Conservation (phyloP, 2,888 invertebrate genomes). For the Synergus japonicus region DNA sequence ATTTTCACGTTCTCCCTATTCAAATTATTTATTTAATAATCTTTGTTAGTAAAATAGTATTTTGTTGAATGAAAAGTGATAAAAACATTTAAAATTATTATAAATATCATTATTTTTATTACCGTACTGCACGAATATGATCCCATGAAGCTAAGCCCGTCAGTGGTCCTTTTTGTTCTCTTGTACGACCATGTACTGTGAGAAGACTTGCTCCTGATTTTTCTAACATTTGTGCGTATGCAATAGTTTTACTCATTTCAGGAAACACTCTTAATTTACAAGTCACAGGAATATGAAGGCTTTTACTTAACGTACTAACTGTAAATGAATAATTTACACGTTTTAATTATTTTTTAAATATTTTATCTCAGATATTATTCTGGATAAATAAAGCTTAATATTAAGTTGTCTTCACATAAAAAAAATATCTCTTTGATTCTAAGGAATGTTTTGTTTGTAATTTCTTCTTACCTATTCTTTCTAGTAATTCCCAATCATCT, state of each 20-base stretch:
- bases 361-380: no score
- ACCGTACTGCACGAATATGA: slow-evolving; percentile 94
- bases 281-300: slow-evolving; percentile 92
- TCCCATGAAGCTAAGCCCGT: slow-evolving; percentile 97
- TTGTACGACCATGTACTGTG: slow-evolving; percentile 96
- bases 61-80: not conserved
- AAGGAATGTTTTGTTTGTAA: no score
- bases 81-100: not conserved
- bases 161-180: slow-evolving; percentile 96
- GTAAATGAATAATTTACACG: slow-evolving; percentile 67
- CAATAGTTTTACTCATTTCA: slow-evolving; percentile 89
- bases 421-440: no score
- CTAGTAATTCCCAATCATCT: slow-evolving; percentile 94
- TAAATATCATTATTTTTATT: slow-evolving; percentile 55
- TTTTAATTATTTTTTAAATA: not conserved
- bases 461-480: slow-evolving; percentile 84
- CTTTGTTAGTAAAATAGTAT: not conserved
- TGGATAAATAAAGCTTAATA: no score
- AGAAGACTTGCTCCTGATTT: slow-evolving; percentile 93
- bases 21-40: not conserved
- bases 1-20: slow-evolving; percentile 89
- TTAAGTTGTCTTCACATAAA: no score
- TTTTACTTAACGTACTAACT: slow-evolving; percentile 85
- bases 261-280: slow-evolving; percentile 97
- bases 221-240: slow-evolving; percentile 97